Conservation (phyloP, 92 coral and sea anemone species). For the Parazoanthus atlanticus region DNA sequence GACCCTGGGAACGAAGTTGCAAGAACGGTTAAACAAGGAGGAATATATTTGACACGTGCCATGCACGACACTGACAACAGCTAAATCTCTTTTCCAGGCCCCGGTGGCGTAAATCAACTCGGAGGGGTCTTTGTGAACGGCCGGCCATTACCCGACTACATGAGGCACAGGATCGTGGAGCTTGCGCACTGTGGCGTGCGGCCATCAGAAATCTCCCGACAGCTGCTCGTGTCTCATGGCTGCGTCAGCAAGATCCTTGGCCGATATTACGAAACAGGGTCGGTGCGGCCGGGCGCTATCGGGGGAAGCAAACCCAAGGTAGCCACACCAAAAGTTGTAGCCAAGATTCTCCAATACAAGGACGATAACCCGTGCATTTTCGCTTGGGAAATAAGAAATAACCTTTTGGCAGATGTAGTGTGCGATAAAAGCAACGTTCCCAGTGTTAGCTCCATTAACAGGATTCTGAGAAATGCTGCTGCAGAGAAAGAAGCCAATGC, state of each 20-base stretch:
- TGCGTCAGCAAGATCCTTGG: constrained; percentile 99
- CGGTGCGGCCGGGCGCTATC: constrained; percentile 98
- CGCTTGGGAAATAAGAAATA: constrained; percentile 98
- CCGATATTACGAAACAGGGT: constrained; percentile 97
- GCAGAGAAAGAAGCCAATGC: constrained; percentile 95
- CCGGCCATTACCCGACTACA: constrained; percentile 98
- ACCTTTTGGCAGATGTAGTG: constrained; percentile 86
- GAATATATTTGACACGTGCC: no score
- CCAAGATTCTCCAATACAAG: constrained; percentile 91
- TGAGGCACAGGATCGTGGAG: constrained; percentile 99
- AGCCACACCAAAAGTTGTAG: constrained; percentile 95
- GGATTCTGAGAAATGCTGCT: constrained; percentile 85
- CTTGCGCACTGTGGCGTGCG: constrained; percentile 99
- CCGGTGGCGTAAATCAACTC: constrained; percentile 99
- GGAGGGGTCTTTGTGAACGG: constrained; percentile 99
- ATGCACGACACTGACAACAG: background rate
- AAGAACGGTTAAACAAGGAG: no score
- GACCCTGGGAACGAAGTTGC: no score
- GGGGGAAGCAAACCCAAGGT: constrained; percentile 99
- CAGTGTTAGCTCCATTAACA: constrained; percentile 97
- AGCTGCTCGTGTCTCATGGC: constrained; percentile 98
- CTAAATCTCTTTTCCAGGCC: constrained; percentile 61
- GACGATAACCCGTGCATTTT: constrained; percentile 97
- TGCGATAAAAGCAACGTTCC: constrained; percentile 97
- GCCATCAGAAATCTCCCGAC: constrained; percentile 99